A percentile compares a stretch with the other conserved stretches of the same genome.
phyloP scores from a whole-genome alignment of 2,888 invertebrate species.

The Euzetes globulus region DNA sequence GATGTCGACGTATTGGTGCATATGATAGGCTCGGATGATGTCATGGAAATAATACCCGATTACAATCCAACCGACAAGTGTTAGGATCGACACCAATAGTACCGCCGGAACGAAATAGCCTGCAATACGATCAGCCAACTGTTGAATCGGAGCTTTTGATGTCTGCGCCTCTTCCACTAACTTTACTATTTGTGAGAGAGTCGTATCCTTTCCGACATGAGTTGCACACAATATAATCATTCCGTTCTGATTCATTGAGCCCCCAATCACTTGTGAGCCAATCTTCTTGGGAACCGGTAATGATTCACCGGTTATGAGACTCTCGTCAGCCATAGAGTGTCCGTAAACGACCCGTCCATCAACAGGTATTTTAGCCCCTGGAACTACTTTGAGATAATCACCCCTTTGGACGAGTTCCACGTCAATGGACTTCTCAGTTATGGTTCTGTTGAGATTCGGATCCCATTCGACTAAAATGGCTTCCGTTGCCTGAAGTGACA shows the following conservation, averaged over 20 bases:
- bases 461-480: slow-evolving; percentile 67
- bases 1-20: slow-evolving; percentile 47
- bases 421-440: slow-evolving; percentile 45
- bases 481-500: slow-evolving; percentile 91
- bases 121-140: slow-evolving; percentile 91
- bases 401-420: slow-evolving; percentile 52
- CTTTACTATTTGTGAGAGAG: slow-evolving; percentile 54
- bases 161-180: slow-evolving; percentile 95
- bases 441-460: slow-evolving; percentile 48
- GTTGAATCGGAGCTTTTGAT: slow-evolving; percentile 96
- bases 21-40: slow-evolving; percentile 13
- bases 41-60: slow-evolving; percentile 57
- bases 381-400: slow-evolving; percentile 50
- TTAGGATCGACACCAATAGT: slow-evolving; percentile 70
- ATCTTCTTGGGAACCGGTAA: slow-evolving; percentile 53
- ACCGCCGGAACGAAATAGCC: slow-evolving; percentile 96
- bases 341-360: slow-evolving; percentile 53
- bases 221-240: slow-evolving; percentile 52
- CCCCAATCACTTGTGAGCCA: slow-evolving; percentile 51
- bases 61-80: slow-evolving; percentile 78
- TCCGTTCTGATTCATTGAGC: slow-evolving; percentile 54
- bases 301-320: slow-evolving; percentile 54
- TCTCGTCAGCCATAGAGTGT: slow-evolving; percentile 52
- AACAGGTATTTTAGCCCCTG: slow-evolving; percentile 54
- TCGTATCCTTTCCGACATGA: slow-evolving; percentile 54